Conservation (phyloP, 1,140 invertebrate genomes). For the Anoplolepis gracilipes region DNA sequence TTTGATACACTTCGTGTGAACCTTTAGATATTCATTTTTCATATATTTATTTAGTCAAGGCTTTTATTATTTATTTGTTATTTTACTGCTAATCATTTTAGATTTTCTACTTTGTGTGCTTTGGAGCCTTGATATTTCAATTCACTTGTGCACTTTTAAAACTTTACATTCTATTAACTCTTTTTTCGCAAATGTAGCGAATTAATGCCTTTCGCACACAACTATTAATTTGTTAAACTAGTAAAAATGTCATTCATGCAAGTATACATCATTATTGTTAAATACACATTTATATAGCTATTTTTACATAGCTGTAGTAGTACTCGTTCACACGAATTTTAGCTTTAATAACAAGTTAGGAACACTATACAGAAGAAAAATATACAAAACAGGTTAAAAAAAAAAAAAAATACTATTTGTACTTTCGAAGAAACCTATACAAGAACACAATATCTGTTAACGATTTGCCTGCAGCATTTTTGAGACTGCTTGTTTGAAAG, state of each 20-base stretch:
- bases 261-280: constrained; percentile 2
- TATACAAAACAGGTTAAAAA: constrained; percentile 4
- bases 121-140: constrained; percentile 51
- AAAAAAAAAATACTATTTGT: not conserved
- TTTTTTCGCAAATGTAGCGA: constrained; percentile 6
- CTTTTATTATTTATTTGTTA: constrained; percentile 73
- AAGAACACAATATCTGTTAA: constrained; percentile 20
- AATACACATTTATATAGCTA: constrained; percentile 20
- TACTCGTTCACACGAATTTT: constrained; percentile 28
- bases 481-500: constrained; percentile 26
- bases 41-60: constrained; percentile 71
- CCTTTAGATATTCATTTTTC: constrained; percentile 72
- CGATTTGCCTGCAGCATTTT: constrained; percentile 52
- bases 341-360: constrained; percentile 8
- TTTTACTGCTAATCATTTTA: constrained; percentile 54
- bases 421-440: not conserved
- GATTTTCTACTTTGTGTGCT: constrained; percentile 56
- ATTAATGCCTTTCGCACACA: constrained; percentile 51
- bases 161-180: constrained; percentile 42
- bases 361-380: constrained; percentile 1
- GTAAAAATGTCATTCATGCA: constrained; percentile 29
- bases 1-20: constrained; percentile 82
- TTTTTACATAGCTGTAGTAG: constrained; percentile 6
- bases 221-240: constrained; percentile 31
- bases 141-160: constrained; percentile 39